These are phyloP conservation scores for Cirrhinus mrigala DNA, from an alignment of 2,797 vertebrate species.

Conservation along the genomic window DNA sequence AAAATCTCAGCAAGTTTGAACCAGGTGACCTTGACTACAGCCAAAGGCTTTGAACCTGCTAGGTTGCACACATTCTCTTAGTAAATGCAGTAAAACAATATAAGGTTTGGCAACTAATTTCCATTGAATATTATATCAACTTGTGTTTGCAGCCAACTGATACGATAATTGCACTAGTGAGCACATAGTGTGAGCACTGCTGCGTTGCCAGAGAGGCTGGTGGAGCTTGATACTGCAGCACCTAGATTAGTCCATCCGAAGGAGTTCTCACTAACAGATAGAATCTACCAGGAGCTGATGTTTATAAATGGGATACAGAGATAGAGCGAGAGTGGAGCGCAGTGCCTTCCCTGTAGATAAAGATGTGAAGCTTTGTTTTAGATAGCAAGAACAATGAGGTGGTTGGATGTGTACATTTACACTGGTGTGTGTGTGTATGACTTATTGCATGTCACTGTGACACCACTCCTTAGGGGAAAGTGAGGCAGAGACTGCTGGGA, in stretches of 20 bases:
- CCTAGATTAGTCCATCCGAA: constrained; percentile 35
- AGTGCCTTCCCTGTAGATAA: constrained; percentile 30
- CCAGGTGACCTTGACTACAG: background rate
- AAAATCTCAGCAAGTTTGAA: background rate
- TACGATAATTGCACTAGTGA: background rate
- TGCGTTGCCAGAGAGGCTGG: constrained; percentile 4
- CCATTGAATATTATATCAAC: background rate
- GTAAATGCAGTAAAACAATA: background rate
- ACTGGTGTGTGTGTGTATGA: constrained; percentile 27
- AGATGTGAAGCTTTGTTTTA: constrained; percentile 39
- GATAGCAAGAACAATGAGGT: constrained; percentile 26
- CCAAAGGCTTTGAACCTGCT: background rate
- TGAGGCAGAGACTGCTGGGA: constrained; percentile 16
- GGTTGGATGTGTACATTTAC: constrained; percentile 14
- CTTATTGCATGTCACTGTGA: constrained; percentile 33
- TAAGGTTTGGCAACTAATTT: background rate
- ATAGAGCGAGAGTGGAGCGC: background rate
- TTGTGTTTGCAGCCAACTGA: background rate
- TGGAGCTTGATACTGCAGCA: constrained; percentile 10
- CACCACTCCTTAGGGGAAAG: constrained; percentile 24
- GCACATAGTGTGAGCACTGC: background rate
- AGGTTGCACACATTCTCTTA: background rate
- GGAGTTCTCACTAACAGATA: constrained; percentile 37
- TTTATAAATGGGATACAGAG: constrained; percentile 41
- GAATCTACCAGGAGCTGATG: constrained; percentile 30